phyloP scores from a whole-genome alignment of 2,797 vertebrate genomes.

The Sebastes matsubarae region DNA sequence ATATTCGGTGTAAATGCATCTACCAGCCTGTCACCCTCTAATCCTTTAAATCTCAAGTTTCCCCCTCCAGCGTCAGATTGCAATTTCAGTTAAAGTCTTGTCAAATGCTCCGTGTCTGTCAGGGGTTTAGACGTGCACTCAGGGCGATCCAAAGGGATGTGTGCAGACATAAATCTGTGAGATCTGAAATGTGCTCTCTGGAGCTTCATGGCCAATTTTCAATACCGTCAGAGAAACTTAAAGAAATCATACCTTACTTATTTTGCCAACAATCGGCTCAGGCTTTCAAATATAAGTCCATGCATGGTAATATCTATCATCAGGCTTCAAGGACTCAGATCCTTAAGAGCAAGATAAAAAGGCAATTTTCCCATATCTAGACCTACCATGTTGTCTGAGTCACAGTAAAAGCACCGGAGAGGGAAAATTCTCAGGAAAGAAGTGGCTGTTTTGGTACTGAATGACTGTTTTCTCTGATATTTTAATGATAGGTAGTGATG shows the following conservation, averaged over 20 bases:
- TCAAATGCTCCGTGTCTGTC: conserved; percentile 8
- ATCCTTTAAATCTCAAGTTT: conserved; percentile 5
- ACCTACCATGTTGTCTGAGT: conserved; percentile 10
- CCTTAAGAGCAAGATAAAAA: conserved; percentile 11
- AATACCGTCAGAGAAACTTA: conserved; percentile 9
- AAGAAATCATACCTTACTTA: neutral
- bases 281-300: neutral
- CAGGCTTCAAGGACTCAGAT: neutral
- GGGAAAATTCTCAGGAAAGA: conserved; percentile 4
- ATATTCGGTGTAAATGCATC: neutral
- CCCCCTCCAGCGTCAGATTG: neutral
- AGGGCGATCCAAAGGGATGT: conserved; percentile 3
- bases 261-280: neutral
- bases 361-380: conserved; percentile 32
- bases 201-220: neutral
- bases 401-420: neutral
- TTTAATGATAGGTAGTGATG: conserved; percentile 23
- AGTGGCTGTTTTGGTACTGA: neutral
- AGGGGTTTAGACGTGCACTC: conserved; percentile 4
- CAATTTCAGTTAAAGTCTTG: conserved; percentile 30
- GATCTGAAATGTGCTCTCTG: conserved; percentile 14
- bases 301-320: conserved; percentile 26
- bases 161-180: conserved; percentile 11
- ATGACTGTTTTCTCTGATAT: conserved; percentile 34
- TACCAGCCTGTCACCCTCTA: neutral